Percentiles rank a stretch among this genome's conserved stretches.
Conservation (phyloP, 2,113 vertebrate genomes). For the Hippocampus abdominalis region DNA sequence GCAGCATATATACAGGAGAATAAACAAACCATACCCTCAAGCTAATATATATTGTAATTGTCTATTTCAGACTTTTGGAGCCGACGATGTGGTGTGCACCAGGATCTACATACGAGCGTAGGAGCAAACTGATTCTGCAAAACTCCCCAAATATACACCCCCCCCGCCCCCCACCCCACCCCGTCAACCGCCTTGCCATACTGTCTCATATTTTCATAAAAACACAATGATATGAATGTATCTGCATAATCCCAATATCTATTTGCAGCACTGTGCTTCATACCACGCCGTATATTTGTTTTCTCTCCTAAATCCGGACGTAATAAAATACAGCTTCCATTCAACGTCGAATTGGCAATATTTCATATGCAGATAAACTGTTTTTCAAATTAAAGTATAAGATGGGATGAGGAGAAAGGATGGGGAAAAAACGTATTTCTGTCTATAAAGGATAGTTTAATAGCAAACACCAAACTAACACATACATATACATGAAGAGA, state of each 20-base stretch:
- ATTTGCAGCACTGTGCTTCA: background rate
- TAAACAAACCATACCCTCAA: background rate
- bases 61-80: conserved; percentile 84
- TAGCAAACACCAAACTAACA: conserved; percentile 77
- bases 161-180: background rate
- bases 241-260: background rate
- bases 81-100: conserved; percentile 90
- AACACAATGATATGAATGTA: background rate
- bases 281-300: background rate
- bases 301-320: background rate
- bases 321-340: background rate
- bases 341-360: background rate
- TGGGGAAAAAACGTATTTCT: conserved; percentile 12
- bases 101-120: conserved; percentile 86
- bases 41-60: conserved; percentile 8
- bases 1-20: no score
- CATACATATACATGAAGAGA: conserved; percentile 71
- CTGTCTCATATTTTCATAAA: background rate
- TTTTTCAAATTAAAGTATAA: background rate
- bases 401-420: background rate
- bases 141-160: background rate
- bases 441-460: conserved; percentile 75
- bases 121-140: background rate
- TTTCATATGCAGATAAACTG: background rate
- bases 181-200: no score